Evolutionary conservation across 2,888 invertebrate genomes (phyloP).

Genomic region (Caenorhabditis sp.): DNA sequence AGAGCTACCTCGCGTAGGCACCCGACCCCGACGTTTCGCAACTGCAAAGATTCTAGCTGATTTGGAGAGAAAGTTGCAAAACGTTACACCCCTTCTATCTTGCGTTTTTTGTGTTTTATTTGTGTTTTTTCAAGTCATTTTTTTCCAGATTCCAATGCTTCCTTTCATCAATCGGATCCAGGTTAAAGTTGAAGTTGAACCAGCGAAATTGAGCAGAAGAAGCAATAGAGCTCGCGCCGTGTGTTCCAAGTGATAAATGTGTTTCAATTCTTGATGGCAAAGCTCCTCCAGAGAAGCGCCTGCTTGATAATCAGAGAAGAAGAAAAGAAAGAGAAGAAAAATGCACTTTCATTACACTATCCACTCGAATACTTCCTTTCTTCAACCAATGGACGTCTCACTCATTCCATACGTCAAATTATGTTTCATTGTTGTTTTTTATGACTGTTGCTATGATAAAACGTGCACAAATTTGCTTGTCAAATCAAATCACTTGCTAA

Average conservation of each 20-base stretch:
- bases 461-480: too few species aligned
- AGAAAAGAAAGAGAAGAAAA: conserved; percentile 42
- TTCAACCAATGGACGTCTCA: not conserved
- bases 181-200: too few species aligned
- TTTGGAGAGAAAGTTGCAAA: too few species aligned
- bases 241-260: conserved; percentile 54
- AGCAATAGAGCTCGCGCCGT: conserved; percentile 1
- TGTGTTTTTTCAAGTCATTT: conserved; percentile 19
- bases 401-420: not conserved
- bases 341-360: conserved; percentile 65
- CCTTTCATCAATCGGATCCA: too few species aligned
- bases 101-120: not conserved
- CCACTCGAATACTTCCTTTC: not conserved
- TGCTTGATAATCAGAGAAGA: conserved; percentile 41
- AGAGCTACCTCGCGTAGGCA: too few species aligned
- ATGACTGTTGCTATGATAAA: conserved; percentile 20
- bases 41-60: too few species aligned
- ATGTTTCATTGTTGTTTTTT: conserved; percentile 1
- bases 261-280: conserved; percentile 15
- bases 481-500: not conserved
- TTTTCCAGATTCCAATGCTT: conserved; percentile 44
- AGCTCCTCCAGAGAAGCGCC: conserved; percentile 32
- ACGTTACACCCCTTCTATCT: too few species aligned
- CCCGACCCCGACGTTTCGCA: too few species aligned
- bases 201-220: conserved; percentile 15